Conservation (phyloP, 2,797 vertebrate genomes). For the Garrulus glandarius region DNA sequence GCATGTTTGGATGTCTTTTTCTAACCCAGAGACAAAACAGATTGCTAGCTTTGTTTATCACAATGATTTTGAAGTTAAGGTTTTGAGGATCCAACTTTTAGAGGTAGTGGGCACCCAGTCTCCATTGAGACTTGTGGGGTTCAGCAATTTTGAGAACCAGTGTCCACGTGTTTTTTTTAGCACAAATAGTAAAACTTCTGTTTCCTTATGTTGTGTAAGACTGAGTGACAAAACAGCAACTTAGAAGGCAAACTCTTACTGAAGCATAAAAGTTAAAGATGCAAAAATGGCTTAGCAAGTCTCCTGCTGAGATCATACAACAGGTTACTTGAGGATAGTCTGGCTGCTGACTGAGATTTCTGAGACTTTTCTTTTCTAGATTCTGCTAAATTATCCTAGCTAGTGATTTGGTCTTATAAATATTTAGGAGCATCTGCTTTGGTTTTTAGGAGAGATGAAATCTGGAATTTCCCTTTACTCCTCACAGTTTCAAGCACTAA, state of each 20-base stretch:
- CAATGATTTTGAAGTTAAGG: neutral
- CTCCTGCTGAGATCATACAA: neutral
- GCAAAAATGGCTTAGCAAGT: neutral
- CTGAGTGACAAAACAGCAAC: neutral
- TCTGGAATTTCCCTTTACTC: neutral
- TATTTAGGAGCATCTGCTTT: slow-evolving; percentile 46
- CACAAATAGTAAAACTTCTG: neutral
- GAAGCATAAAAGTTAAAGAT: neutral
- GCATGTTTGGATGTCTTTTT: neutral
- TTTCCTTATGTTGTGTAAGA: neutral
- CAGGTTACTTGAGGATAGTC: slow-evolving; percentile 14
- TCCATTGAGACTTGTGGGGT: neutral
- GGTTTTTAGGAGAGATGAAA: neutral
- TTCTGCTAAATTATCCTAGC: neutral
- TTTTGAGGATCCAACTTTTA: neutral
- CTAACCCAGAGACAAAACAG: neutral
- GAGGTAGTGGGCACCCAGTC: neutral
- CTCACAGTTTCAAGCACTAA: neutral
- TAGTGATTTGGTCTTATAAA: slow-evolving; percentile 15
- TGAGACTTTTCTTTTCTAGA: neutral
- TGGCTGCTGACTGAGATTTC: neutral
- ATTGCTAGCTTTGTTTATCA: neutral
- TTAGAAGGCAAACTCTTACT: neutral
- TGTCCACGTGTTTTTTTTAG: neutral
- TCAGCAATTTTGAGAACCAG: neutral